Conservation (phyloP, 2,888 invertebrate genomes). For the Caenorhabditis doughertyi region DNA sequence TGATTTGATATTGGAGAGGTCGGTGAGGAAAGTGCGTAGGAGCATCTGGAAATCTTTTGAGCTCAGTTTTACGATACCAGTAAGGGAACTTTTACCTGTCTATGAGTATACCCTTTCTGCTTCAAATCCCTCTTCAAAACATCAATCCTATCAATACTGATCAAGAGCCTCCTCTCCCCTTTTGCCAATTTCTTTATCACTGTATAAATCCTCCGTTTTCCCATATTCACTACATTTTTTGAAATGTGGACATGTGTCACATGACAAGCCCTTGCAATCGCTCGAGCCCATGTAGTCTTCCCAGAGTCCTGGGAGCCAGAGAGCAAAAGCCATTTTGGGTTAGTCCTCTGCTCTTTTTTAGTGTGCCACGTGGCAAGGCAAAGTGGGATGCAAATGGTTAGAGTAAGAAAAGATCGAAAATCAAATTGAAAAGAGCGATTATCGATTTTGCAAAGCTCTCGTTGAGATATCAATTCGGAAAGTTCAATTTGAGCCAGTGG, state of each 20-base stretch:
- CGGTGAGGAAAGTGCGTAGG: conserved; percentile 47
- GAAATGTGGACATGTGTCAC: conserved; percentile 65
- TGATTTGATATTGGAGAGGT: conserved; percentile 30
- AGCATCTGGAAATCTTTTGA: conserved; percentile 33
- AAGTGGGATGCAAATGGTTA: conserved; percentile 57
- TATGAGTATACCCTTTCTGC: conserved; percentile 40
- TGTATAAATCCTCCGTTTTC: conserved; percentile 47
- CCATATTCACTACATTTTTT: conserved; percentile 50
- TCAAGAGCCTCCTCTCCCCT: conserved; percentile 38
- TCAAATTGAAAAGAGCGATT: conserved; percentile 47
- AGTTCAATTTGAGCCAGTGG: conserved; percentile 32
- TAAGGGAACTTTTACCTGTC: conserved; percentile 49
- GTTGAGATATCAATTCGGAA: conserved; percentile 51
- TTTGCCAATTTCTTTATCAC: conserved; percentile 52
- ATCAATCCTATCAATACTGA: conserved; percentile 61
- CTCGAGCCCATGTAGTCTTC: conserved; percentile 71
- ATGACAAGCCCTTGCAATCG: conserved; percentile 59
- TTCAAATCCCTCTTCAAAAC: conserved; percentile 48
- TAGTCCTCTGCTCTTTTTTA: neutral
- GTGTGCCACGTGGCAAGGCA: conserved; percentile 50
- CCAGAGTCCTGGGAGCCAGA: conserved; percentile 66
- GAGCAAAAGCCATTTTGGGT: conserved; percentile 61
- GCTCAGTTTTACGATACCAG: no score
- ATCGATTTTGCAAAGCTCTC: conserved; percentile 43
- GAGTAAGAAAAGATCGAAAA: conserved; percentile 43